Evolutionary conservation across 1,140 invertebrate species (phyloP), one percentile per base, ranked within the genome.

Genomic region (Homalodisca vitripennis): DNA sequence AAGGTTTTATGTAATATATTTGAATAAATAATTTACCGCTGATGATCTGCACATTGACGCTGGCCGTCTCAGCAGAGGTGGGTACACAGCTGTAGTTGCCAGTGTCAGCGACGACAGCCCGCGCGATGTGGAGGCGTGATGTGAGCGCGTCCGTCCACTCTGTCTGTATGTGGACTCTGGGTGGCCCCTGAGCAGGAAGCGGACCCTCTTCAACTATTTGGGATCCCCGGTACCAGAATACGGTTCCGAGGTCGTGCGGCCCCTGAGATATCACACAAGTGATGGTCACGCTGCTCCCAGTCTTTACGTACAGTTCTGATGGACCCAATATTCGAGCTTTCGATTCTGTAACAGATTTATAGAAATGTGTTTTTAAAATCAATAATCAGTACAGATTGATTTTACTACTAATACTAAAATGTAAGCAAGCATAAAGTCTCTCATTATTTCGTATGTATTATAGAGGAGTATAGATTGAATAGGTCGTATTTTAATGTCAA

Each of bases 81-180:
- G 91, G 91, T 73, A 90, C 87, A 78, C 92, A 94, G 77, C 90
- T 92, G 80, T 94, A 95, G 81, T 93, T 94, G 47, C 92, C 92
- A 31, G 90, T 91, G 81, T 94, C 92, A 34, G 83, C 83, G 20
- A 85, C 84, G 72, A 86, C 84, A 29, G 90, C 88, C 76, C 87
- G 88, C 70, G 86, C 85, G 74, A 94, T 93, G 70, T 85, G 88
- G 76, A 94, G 83, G 79, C 75, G 80, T 22, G 89, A 91, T 72
- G 89, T 89, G 46, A 92, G 82, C 55, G 86, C 84, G 68, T 90
- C 88, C 48, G 87, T 87, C 86, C 88, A 90, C 73, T 88, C 86
- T 1, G 86, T 88, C 72, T 86, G 85, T 6, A 90, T 82, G 68
- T 83, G 76, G 70, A 84, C 79, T 71, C 83, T 74, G 12, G 81